Percentiles rank a stretch among this genome's conserved stretches.
These are phyloP conservation scores for Popillia japonica DNA, from an alignment of 1,140 invertebrate species.

Conservation along the genomic window DNA sequence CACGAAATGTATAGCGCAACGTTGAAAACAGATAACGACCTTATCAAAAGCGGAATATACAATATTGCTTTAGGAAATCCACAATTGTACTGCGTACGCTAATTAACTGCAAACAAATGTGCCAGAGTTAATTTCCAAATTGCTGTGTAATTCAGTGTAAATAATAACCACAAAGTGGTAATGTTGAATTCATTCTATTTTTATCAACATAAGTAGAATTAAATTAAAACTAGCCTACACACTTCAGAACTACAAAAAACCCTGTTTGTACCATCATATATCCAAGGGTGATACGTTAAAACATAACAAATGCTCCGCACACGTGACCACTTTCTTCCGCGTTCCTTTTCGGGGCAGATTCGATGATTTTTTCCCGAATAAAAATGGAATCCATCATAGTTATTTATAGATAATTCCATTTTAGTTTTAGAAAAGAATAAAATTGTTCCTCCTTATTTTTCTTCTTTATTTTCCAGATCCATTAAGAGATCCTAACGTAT, in stretches of 20 bases:
- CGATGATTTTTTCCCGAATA: too few relatives aligned
- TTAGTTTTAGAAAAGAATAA: too few relatives aligned
- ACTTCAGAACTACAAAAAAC: neutral
- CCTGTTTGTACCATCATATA: conserved; percentile 4
- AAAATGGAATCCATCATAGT: too few relatives aligned
- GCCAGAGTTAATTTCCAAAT: too few relatives aligned
- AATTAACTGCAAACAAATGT: neutral
- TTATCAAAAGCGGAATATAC: neutral
- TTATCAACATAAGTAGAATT: neutral
- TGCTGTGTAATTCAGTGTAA: too few relatives aligned
- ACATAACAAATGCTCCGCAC: conserved; percentile 14
- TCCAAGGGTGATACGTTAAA: neutral
- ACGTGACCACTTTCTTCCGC: conserved; percentile 25
- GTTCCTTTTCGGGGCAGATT: too few relatives aligned
- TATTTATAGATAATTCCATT: too few relatives aligned
- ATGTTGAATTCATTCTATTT: too few relatives aligned
- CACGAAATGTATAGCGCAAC: neutral
- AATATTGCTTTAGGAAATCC: neutral
- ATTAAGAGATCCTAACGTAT: conserved; percentile 71
- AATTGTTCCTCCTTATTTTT: too few relatives aligned
- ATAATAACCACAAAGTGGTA: too few relatives aligned
- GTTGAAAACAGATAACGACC: neutral
- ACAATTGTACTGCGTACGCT: too few relatives aligned
- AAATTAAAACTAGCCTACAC: neutral
- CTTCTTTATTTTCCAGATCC: conserved; percentile 65